These are phyloP conservation scores for Drosophila paulistorum DNA, from an alignment of 1,140 invertebrate species.

Conservation along the genomic window DNA sequence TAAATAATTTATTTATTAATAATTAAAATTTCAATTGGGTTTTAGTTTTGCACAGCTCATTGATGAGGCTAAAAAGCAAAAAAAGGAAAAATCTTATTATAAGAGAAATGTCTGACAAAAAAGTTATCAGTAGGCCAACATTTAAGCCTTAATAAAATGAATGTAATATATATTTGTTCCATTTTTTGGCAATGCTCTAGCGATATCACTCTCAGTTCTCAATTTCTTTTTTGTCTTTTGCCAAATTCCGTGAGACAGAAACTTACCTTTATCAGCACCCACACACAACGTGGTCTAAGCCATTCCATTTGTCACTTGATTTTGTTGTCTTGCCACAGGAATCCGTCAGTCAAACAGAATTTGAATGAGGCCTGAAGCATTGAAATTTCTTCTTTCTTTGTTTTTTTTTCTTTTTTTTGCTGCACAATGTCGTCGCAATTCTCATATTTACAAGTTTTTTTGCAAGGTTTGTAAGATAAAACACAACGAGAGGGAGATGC, in stretches of 20 bases:
- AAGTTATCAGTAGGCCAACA: too few relatives aligned
- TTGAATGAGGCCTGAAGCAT: not conserved
- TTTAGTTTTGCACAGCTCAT: too few relatives aligned
- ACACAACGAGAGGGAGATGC: not conserved
- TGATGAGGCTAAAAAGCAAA: too few relatives aligned
- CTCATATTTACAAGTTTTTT: slow-evolving; percentile 13
- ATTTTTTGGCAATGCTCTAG: not conserved
- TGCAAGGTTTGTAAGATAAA: slow-evolving; percentile 26
- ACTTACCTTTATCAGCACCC: not conserved
- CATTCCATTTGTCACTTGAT: not conserved
- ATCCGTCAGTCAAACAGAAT: slow-evolving; percentile 7
- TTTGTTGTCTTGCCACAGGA: slow-evolving; percentile 2
- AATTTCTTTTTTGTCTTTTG: not conserved
- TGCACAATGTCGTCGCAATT: not conserved
- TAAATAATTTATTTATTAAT: too few relatives aligned
- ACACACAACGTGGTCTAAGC: not conserved
- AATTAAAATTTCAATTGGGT: too few relatives aligned
- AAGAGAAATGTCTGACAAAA: too few relatives aligned
- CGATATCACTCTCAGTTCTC: not conserved
- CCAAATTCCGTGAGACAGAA: not conserved
- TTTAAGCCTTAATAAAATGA: too few relatives aligned
- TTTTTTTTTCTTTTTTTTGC: not conserved
- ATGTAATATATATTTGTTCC: too few relatives aligned
- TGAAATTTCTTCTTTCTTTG: not conserved
- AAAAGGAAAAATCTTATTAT: too few relatives aligned